A percentile compares a stretch with the other conserved stretches of the same genome.
These are phyloP conservation scores for Diprion similis DNA, from an alignment of 1,140 invertebrate genomes.

Conservation along the genomic window DNA sequence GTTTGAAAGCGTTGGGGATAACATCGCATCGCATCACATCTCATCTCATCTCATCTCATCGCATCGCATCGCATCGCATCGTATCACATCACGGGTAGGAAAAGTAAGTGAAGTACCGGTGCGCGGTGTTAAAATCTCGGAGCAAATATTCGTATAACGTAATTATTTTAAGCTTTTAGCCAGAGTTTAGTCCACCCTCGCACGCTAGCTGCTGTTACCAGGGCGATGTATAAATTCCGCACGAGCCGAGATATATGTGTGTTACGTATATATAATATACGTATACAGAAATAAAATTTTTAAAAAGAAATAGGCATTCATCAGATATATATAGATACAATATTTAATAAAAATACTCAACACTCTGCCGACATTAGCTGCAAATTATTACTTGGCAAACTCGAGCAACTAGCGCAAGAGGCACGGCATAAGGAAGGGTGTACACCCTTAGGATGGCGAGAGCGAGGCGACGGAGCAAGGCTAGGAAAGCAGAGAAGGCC, in stretches of 20 bases:
- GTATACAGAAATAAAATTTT: conserved; percentile 11
- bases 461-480: neutral
- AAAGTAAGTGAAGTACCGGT: neutral
- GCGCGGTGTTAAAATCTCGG: neutral
- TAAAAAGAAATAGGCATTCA: too few relatives aligned
- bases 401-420: conserved; percentile 23
- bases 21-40: too few relatives aligned
- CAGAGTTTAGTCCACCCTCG: neutral
- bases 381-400: conserved; percentile 51
- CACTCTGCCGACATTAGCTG: conserved; percentile 42
- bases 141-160: neutral
- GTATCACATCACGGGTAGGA: neutral
- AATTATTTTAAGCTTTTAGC: conserved; percentile 2
- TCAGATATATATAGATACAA: neutral
- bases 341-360: conserved; percentile 40
- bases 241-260: too few relatives aligned
- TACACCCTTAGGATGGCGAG: neutral
- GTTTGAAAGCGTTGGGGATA: neutral
- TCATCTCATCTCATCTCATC: neutral
- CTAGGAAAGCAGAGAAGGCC: conserved; percentile 17
- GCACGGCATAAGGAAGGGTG: too few relatives aligned
- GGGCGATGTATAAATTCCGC: neutral
- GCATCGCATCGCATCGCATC: too few relatives aligned
- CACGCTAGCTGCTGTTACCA: neutral
- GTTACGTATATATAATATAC: neutral